Evolutionary conservation across 2,888 invertebrate genomes (phyloP).

Genomic region (Drosophila anomalata): DNA sequence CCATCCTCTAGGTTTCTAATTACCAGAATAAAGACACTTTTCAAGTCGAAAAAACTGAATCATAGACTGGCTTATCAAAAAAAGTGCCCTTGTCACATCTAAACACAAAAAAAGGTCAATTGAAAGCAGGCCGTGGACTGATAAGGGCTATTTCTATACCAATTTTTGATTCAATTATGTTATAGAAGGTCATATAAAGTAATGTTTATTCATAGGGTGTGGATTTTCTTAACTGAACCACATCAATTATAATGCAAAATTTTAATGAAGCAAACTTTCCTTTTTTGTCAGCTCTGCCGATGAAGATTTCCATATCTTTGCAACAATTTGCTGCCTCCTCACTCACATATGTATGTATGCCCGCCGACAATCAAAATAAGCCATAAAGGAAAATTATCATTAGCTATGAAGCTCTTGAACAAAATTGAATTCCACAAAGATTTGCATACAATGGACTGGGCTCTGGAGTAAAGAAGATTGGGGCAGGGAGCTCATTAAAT

Average conservation of each 20-base stretch:
- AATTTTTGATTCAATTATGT: neutral
- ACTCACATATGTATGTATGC: conserved; percentile 22
- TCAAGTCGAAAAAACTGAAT: neutral
- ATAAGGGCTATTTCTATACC: conserved; percentile 17
- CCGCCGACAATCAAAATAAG: conserved; percentile 21
- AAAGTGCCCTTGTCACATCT: conserved; percentile 39
- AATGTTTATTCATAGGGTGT: neutral
- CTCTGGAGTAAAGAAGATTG: neutral
- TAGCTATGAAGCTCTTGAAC: conserved; percentile 27
- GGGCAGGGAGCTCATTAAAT: conserved; percentile 64
- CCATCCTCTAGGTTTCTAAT: conserved; percentile 63
- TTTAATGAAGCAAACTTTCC: conserved; percentile 32
- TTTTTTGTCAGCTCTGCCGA: conserved; percentile 38
- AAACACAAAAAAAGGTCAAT: conserved; percentile 47
- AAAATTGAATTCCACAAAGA: conserved; percentile 64
- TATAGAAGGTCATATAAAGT: neutral
- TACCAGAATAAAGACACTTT: conserved; percentile 60
- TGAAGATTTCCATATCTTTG: conserved; percentile 53
- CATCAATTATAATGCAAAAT: conserved; percentile 12
- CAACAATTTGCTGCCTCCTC: conserved; percentile 33
- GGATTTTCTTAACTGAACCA: neutral
- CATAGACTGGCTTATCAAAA: conserved; percentile 29
- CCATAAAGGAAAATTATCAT: conserved; percentile 51
- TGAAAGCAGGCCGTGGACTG: conserved; percentile 39
- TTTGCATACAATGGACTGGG: conserved; percentile 58